phyloP scores from a whole-genome alignment of 2,888 invertebrate species.

The Nebria brevicollis region DNA sequence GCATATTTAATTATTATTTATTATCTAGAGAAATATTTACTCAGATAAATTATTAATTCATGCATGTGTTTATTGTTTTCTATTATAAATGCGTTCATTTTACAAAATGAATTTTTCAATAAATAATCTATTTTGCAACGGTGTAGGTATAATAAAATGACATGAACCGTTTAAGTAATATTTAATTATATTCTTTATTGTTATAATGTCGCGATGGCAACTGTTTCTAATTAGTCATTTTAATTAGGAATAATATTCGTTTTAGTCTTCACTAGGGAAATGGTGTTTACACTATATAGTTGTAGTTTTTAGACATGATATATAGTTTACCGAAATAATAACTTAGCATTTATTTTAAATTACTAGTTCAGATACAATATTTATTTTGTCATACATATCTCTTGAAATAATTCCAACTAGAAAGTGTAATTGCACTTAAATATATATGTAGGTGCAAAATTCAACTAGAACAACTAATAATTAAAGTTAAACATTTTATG shows the following conservation, averaged over 20 bases:
- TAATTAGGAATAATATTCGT: background rate
- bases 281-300: background rate
- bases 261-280: background rate
- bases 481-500: background rate
- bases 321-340: slow-evolving; percentile 1
- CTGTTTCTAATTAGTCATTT: background rate
- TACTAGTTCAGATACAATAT: background rate
- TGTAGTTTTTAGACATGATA: background rate
- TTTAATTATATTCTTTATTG: too few species aligned
- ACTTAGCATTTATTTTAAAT: background rate
- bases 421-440: background rate
- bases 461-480: background rate
- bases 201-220: too few species aligned
- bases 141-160: too few species aligned
- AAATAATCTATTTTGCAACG: too few species aligned
- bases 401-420: background rate
- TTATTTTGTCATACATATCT: background rate
- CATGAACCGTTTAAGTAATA: too few species aligned
- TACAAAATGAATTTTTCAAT: too few species aligned
- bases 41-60: too few species aligned
- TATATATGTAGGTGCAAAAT: background rate
- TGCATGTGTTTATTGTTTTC: too few species aligned
- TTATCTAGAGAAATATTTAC: too few species aligned
- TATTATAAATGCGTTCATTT: too few species aligned
- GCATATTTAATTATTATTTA: too few species aligned